Base-by-base conservation (phyloP, 2,113 vertebrate genomes). In the Tetraodon nigroviridis region DNA sequence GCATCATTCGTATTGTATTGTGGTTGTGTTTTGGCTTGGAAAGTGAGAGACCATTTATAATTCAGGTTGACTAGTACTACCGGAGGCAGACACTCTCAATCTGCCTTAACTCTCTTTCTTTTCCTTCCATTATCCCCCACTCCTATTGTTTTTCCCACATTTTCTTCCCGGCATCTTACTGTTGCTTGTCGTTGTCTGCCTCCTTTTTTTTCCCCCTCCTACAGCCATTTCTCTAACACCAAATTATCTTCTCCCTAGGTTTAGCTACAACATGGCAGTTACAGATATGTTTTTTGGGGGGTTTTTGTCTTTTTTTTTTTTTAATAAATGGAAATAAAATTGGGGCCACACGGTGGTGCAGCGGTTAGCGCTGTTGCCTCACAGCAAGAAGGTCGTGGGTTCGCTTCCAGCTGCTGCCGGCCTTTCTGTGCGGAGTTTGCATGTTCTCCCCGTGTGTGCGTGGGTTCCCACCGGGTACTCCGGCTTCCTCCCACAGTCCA, bases 11-110 rank as follows among this genome's bases (percentile, higher is more conserved):
- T 79, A 83, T 86, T 75, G 79, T 81, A 73, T 74, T 73, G 61
- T 75, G 78, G 63, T 75, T 77, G 75, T 79, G 80, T 82, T 85
- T 86, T 86, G 80, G 76, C 75, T 86, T 52, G 71, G 67, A 81
- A 84, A 83, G 80, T 84, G 78, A 82, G 76, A 84, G 75, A 82
- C 72, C 80, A 80, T 85, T 85, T 83, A 82, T 83, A 83, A 86
- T 86, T 83, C 76, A 76, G 82, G 78, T 74, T 83, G 84, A 86
- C 84, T 78, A 76, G 80, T 81, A 79, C 74, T 67, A 83, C 82
- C 84, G 55, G 61, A 78, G 78, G 78, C 84, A 81, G 82, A 83
- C 80, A 76, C 69, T 83, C 69, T 81, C 82, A 83, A 78, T 86
- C 78, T 80, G 80, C 69, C 58, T 81, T 79, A 78, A 81, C 69